These are phyloP conservation scores for Callospermophilus lateralis DNA, from an alignment of 2,113 vertebrate genomes.

Conservation along the genomic window DNA sequence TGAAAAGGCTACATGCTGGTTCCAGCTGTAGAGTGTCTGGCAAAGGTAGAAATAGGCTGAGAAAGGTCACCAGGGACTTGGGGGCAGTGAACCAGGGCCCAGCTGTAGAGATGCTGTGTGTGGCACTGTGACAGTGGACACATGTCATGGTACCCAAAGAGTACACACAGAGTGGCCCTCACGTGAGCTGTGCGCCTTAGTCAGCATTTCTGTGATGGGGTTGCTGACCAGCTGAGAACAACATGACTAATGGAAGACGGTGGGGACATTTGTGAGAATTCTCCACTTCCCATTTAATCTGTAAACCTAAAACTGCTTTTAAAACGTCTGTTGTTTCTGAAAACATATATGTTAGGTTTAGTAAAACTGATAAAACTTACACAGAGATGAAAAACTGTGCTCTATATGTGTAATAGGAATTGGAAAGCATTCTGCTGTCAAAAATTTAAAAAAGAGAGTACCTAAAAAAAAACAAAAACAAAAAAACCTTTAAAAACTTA, in stretches of 20 bases:
- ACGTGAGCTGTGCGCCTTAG: not conserved
- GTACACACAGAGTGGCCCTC: not conserved
- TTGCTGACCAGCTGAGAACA: not conserved
- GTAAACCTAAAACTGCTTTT: not conserved
- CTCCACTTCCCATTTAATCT: not conserved
- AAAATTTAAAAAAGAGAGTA: too few relatives aligned
- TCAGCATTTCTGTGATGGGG: not conserved
- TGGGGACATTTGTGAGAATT: not conserved
- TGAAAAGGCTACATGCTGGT: not conserved
- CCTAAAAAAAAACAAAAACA: too few relatives aligned
- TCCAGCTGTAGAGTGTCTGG: not conserved
- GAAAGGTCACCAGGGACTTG: not conserved
- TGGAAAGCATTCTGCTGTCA: too few relatives aligned
- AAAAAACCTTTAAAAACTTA: not conserved
- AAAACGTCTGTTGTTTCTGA: not conserved
- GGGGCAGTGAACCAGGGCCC: too few relatives aligned
- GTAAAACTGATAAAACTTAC: not conserved
- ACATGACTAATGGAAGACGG: accelerated
- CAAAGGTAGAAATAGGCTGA: not conserved
- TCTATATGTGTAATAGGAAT: too few relatives aligned
- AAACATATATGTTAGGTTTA: not conserved
- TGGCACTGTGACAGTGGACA: not conserved
- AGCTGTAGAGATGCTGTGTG: not conserved
- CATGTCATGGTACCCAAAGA: not conserved
- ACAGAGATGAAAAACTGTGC: too few relatives aligned